A percentile compares a stretch with the other conserved stretches of the same genome.
Evolutionary conservation across 1,140 invertebrate species (phyloP).

Genomic region (Drosophila trapezifrons): DNA sequence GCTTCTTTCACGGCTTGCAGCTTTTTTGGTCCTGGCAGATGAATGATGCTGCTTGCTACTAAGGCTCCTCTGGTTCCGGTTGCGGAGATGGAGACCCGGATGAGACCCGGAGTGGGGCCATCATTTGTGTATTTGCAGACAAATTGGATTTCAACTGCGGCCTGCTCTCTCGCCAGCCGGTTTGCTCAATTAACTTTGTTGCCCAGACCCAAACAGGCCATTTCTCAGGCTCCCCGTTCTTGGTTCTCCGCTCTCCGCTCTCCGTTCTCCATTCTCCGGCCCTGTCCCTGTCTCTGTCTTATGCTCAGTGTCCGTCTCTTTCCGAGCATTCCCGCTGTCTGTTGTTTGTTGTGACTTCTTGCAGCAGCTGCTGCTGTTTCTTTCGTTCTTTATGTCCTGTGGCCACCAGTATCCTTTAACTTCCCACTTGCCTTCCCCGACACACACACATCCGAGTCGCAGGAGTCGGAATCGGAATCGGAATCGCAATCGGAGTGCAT

Average conservation of each 20-base stretch:
- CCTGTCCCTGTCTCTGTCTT: not conserved
- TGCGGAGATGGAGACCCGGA: not conserved
- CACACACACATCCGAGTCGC: conserved; percentile 4
- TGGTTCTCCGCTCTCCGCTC: not conserved
- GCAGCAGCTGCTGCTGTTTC: conserved; percentile 29
- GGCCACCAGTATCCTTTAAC: conserved; percentile 6
- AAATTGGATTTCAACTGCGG: conserved; percentile 59
- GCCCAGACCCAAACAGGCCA: conserved; percentile 52
- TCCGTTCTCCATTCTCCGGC: not conserved
- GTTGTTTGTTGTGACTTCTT: conserved; percentile 30
- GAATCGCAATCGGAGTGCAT: conserved; percentile 27
- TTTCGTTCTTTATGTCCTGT: conserved; percentile 8
- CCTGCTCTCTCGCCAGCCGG: conserved; percentile 22
- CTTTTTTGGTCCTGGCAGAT: conserved; percentile 32
- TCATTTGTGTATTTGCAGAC: conserved; percentile 60
- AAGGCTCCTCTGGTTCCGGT: conserved; percentile 11
- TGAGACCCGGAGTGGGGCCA: conserved; percentile 6
- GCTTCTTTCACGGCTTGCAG: conserved; percentile 29
- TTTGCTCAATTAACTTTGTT: conserved; percentile 65
- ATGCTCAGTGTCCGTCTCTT: not conserved
- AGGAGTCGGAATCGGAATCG: conserved; percentile 2
- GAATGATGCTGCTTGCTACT: conserved; percentile 42
- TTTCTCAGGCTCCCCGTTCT: conserved; percentile 41
- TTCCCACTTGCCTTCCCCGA: too few species aligned
- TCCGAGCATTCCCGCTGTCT: not conserved